A percentile compares a stretch with the other conserved stretches of the same genome.
Evolutionary conservation across 2,113 vertebrate species (phyloP).

Genomic region (Cricetomys ansorgei): DNA sequence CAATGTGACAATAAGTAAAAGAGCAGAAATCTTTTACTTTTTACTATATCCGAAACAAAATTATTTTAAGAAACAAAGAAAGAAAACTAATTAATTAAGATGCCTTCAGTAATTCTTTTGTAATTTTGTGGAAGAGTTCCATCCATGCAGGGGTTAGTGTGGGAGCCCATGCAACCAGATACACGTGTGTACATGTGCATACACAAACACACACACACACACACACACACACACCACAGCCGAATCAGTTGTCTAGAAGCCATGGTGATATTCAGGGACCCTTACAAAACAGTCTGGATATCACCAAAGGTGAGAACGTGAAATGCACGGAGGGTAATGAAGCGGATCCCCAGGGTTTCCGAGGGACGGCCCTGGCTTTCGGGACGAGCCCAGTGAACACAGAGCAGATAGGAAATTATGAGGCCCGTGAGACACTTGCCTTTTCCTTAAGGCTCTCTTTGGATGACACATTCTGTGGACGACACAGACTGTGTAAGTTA

Average conservation of each 20-base stretch:
- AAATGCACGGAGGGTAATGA: neutral
- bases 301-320: neutral
- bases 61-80: neutral
- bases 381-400: neutral
- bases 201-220: neutral
- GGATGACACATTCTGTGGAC: no score
- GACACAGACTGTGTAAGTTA: fast-evolving
- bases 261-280: neutral
- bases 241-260: neutral
- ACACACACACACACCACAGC: neutral
- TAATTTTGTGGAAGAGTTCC: neutral
- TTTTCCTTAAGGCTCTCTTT: neutral
- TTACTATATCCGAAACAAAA: neutral
- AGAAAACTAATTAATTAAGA: neutral
- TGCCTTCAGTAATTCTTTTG: neutral
- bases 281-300: neutral
- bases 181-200: no score
- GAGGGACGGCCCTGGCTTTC: neutral
- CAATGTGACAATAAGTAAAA: neutral
- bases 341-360: neutral
- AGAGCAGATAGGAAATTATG: neutral
- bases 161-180: neutral
- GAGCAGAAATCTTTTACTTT: neutral
- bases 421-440: neutral
- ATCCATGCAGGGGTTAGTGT: neutral